These are phyloP conservation scores for Papilio xuthus DNA, from an alignment of 1,140 invertebrate genomes.

Conservation along the genomic window DNA sequence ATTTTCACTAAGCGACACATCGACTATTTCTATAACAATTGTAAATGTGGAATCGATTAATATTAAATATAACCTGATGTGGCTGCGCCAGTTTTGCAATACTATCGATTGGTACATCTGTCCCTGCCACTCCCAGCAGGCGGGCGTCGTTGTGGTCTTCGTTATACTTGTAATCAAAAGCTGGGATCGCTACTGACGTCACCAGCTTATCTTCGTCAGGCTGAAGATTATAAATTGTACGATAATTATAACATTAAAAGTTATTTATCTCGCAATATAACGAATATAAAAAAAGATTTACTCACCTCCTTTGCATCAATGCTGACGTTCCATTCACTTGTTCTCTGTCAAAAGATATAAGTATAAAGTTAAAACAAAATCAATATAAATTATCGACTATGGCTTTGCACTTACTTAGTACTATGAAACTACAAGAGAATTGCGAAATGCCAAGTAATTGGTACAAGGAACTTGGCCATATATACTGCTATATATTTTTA, in stretches of 20 bases:
- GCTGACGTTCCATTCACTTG: slow-evolving; percentile 63
- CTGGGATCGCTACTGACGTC: slow-evolving; percentile 93
- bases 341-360: slow-evolving; percentile 55
- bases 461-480: too few relatives aligned
- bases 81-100: slow-evolving; percentile 93
- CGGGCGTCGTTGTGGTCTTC: slow-evolving; percentile 84
- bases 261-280: background rate
- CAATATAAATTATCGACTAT: background rate
- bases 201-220: slow-evolving; percentile 84
- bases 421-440: too few relatives aligned
- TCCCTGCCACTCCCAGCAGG: slow-evolving; percentile 95
- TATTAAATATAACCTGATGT: slow-evolving; percentile 58
- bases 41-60: background rate
- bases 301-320: slow-evolving; percentile 62
- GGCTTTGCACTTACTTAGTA: too few relatives aligned
- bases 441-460: too few relatives aligned
- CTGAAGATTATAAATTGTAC: slow-evolving; percentile 50
- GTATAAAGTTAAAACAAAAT: slow-evolving; percentile 11
- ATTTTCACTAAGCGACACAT: too few relatives aligned
- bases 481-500: too few relatives aligned
- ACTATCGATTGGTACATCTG: slow-evolving; percentile 95
- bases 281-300: background rate
- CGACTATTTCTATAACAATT: too few relatives aligned
- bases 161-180: slow-evolving; percentile 88
- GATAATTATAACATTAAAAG: background rate